A percentile compares a stretch with the other conserved stretches of the same genome.
phyloP scores from a whole-genome alignment of 92 coral and sea anemone species.

The Isaurus tuberculatus region DNA sequence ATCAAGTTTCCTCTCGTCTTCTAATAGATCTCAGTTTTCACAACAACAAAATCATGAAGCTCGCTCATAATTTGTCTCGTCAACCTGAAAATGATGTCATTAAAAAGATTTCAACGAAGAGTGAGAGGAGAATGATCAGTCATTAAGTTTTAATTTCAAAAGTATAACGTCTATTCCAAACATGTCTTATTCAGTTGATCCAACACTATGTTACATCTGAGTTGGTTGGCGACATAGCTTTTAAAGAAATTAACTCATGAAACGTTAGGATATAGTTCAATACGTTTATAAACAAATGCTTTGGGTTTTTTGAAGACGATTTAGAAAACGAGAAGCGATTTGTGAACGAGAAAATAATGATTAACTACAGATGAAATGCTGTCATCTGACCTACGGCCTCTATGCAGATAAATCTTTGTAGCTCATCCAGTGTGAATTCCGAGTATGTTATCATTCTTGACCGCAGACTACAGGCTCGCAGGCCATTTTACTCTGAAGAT shows the following conservation, averaged over 20 bases:
- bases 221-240: neutral
- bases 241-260: neutral
- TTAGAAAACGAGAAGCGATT: neutral
- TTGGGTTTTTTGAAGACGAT: neutral
- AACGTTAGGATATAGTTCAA: neutral
- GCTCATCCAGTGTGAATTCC: slow-evolving; percentile 42
- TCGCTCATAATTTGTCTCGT: neutral
- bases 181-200: neutral
- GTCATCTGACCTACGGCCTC: neutral
- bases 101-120: neutral
- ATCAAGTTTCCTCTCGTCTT: slow-evolving; percentile 11
- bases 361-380: neutral
- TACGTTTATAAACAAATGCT: neutral
- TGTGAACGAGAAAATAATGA: neutral
- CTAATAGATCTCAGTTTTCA: slow-evolving; percentile 24
- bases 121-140: slow-evolving; percentile 12
- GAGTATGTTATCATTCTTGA: slow-evolving; percentile 9
- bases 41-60: slow-evolving; percentile 22
- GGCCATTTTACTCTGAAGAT: neutral
- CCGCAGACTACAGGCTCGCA: neutral
- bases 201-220: neutral
- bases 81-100: slow-evolving; percentile 4
- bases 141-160: slow-evolving; percentile 7
- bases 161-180: neutral
- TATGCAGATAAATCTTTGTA: slow-evolving; percentile 1